phyloP scores from a whole-genome alignment of 2,113 vertebrate genomes.

The Daubentonia madagascariensis region DNA sequence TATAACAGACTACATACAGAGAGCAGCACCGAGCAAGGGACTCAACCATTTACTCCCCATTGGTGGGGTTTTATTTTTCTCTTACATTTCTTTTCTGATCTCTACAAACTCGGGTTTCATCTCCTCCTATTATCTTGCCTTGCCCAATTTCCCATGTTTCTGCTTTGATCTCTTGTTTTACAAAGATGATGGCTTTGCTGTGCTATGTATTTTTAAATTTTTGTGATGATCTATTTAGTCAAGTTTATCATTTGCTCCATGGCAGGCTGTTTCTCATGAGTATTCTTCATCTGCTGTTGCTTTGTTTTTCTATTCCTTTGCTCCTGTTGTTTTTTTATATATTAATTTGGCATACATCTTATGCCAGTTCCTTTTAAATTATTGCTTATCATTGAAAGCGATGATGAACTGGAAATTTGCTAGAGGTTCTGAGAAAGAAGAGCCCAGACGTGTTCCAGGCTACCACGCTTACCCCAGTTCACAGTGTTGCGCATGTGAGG shows the following conservation, averaged over 20 bases:
- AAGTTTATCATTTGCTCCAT: neutral
- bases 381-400: neutral
- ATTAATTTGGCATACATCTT: neutral
- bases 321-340: too few relatives aligned
- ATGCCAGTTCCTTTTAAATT: neutral
- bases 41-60: neutral
- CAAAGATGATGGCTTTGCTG: neutral
- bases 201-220: neutral
- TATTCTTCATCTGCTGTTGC: neutral
- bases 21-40: too few relatives aligned
- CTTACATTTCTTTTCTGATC: neutral
- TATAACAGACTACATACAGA: fast-evolving
- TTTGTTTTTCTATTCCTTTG: neutral
- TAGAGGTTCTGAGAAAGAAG: neutral
- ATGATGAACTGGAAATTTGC: neutral
- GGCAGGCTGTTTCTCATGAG: neutral
- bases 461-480: neutral
- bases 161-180: neutral
- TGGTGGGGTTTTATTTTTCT: neutral
- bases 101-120: neutral
- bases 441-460: neutral
- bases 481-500: neutral
- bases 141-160: neutral
- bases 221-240: neutral
- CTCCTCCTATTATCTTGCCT: neutral